Conservation (phyloP, 2,888 invertebrate species). For the Lasioglossum vierecki region DNA sequence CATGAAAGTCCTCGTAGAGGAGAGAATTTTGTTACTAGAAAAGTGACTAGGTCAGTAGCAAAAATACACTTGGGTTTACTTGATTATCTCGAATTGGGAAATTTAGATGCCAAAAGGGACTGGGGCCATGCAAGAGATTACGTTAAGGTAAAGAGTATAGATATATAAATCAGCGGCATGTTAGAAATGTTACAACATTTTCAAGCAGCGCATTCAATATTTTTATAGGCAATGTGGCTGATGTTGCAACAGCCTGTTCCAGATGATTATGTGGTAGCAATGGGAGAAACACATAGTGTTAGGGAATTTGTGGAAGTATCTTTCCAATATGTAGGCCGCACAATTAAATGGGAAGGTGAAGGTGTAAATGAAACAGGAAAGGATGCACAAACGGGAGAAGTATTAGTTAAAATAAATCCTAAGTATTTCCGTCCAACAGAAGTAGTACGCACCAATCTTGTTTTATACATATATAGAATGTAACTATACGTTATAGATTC, state of each 20-base stretch:
- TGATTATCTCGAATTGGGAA: conserved; percentile 95
- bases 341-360: conserved; percentile 94
- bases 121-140: conserved; percentile 99
- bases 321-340: conserved; percentile 92
- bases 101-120: conserved; percentile 97
- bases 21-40: conserved; percentile 99
- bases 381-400: conserved; percentile 87
- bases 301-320: conserved; percentile 97
- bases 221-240: conserved; percentile 97
- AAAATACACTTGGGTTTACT: conserved; percentile 96
- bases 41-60: conserved; percentile 98
- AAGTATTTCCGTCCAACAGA: conserved; percentile 99
- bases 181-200: background rate
- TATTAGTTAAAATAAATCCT: conserved; percentile 95
- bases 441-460: conserved; percentile 88
- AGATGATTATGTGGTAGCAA: conserved; percentile 98
- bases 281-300: conserved; percentile 97
- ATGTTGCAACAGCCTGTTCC: conserved; percentile 97
- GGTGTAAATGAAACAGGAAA: conserved; percentile 93
- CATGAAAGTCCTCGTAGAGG: conserved; percentile 98
- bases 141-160: conserved; percentile 89
- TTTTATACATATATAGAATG: background rate
- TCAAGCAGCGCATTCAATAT: background rate
- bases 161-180: background rate
- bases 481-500: background rate